These are phyloP conservation scores for Heteromurus nitidus DNA, from an alignment of 2,888 invertebrate genomes.

Conservation along the genomic window DNA sequence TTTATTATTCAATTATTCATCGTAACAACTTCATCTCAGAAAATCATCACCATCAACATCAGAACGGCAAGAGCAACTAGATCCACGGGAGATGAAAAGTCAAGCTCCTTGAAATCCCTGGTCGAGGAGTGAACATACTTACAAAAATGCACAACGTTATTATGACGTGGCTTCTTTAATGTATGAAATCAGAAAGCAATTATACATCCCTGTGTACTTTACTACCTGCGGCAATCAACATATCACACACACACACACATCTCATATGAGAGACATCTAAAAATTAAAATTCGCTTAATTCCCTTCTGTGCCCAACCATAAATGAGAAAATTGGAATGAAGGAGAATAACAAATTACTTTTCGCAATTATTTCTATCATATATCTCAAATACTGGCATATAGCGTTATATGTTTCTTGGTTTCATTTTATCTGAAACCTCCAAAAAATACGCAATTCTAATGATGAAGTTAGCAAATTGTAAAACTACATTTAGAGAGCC, in stretches of 20 bases:
- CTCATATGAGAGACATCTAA: not conserved
- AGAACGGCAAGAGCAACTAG: not conserved
- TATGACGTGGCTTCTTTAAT: too few species aligned
- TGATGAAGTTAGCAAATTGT: not conserved
- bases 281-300: conserved; percentile 2
- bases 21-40: conserved; percentile 21
- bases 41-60: conserved; percentile 17
- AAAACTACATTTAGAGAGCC: too few species aligned
- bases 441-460: too few species aligned
- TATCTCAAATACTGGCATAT: not conserved
- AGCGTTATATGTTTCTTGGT: not conserved
- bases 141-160: too few species aligned
- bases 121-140: not conserved
- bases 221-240: not conserved
- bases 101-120: not conserved
- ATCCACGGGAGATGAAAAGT: not conserved
- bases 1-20: conserved; percentile 26
- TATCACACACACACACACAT: not conserved
- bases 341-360: too few species aligned
- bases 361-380: not conserved
- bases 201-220: not conserved
- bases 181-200: not conserved
- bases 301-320: not conserved
- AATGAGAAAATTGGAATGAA: not conserved
- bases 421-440: not conserved